Conservation (phyloP, 2,113 vertebrate genomes). For the Cryptomyrus ogoouensis region DNA sequence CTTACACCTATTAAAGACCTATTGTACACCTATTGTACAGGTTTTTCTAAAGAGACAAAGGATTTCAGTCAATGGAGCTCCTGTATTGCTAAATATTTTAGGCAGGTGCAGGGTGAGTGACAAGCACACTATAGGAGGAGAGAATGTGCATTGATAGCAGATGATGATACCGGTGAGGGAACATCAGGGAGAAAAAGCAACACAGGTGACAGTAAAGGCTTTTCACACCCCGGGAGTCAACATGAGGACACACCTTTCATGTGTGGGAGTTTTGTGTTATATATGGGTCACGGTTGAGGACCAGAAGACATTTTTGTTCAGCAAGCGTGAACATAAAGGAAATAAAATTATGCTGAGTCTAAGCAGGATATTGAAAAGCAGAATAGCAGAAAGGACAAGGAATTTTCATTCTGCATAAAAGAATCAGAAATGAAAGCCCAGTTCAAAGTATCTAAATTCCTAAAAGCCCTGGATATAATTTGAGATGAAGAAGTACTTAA, state of each 20-base stretch:
- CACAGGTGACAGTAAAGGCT: background rate
- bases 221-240: background rate
- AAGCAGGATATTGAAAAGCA: background rate
- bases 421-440: background rate
- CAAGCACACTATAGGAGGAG: background rate
- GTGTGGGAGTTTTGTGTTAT: background rate
- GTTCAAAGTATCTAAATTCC: background rate
- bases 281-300: background rate
- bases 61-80: background rate
- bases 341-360: background rate
- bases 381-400: background rate
- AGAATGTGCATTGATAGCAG: background rate
- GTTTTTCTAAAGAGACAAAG: background rate
- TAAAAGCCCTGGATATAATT: background rate
- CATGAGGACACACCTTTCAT: background rate
- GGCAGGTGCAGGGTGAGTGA: background rate
- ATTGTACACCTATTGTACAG: background rate
- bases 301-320: background rate
- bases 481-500: background rate
- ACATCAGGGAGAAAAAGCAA: background rate
- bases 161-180: background rate
- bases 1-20: too few relatives aligned
- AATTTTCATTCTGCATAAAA: background rate
- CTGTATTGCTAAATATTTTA: background rate
- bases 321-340: background rate